Conservation (phyloP, 2,797 vertebrate genomes). For the Pampus argenteus region DNA sequence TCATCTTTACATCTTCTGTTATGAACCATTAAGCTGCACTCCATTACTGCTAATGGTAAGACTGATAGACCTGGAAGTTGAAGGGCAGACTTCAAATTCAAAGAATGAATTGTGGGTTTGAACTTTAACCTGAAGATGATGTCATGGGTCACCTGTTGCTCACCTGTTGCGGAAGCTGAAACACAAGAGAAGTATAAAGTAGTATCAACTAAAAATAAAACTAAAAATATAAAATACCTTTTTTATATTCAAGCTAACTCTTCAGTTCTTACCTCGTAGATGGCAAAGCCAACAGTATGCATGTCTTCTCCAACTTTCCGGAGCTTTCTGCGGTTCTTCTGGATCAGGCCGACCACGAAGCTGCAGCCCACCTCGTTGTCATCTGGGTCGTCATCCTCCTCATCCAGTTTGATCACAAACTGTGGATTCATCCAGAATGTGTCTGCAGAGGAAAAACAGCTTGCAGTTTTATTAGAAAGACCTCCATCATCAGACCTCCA, state of each 20-base stretch:
- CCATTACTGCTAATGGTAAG: no score
- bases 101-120: not conserved
- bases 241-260: no score
- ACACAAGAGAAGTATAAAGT: no score
- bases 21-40: not conserved
- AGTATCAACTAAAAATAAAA: no score
- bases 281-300: conserved; percentile 88
- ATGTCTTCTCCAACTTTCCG: conserved; percentile 86
- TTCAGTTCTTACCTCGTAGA: conserved; percentile 81
- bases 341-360: conserved; percentile 89
- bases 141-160: conserved; percentile 22
- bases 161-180: conserved; percentile 82
- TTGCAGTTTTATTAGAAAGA: not conserved
- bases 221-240: no score
- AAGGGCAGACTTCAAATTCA: no score
- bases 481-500: not conserved
- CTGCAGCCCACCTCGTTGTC: conserved; percentile 81
- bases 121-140: conserved; percentile 13
- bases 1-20: not conserved
- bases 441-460: conserved; percentile 67
- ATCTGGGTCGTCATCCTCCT: conserved; percentile 86
- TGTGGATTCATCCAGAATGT: conserved; percentile 94
- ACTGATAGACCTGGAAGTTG: no score
- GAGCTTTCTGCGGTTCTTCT: conserved; percentile 88
- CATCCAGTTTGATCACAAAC: conserved; percentile 86